phyloP scores from a whole-genome alignment of 2,888 invertebrate genomes.

The Pterostichus niger region DNA sequence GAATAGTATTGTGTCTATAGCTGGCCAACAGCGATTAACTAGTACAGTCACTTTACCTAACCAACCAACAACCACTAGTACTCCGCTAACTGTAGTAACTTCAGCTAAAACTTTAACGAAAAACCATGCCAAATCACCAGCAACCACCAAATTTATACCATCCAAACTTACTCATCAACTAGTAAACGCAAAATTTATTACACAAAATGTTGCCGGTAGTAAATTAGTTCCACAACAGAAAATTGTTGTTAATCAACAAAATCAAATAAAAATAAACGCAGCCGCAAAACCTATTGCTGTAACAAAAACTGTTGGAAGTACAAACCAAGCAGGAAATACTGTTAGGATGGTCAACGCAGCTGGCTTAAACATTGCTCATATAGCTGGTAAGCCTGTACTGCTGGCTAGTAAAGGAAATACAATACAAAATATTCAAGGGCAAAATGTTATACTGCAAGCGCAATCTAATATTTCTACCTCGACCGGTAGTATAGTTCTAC shows the following conservation, averaged over 20 bases:
- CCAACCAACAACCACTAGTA: conserved; percentile 71
- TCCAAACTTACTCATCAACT: conserved; percentile 76
- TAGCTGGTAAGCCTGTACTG: conserved; percentile 80
- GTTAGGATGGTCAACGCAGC: conserved; percentile 79
- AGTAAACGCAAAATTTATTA: conserved; percentile 77
- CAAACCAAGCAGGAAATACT: conserved; percentile 71
- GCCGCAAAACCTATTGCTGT: conserved; percentile 72
- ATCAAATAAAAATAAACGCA: conserved; percentile 72
- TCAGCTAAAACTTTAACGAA: conserved; percentile 70
- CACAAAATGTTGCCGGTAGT: conserved; percentile 73
- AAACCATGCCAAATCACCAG: conserved; percentile 70
- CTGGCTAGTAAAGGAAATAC: conserved; percentile 77
- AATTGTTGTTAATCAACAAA: conserved; percentile 72
- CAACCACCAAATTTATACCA: conserved; percentile 72
- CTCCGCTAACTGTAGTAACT: conserved; percentile 69
- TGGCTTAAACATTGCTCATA: conserved; percentile 78
- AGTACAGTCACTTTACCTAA: conserved; percentile 74
- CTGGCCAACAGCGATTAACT: conserved; percentile 70
- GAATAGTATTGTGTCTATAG: conserved; percentile 77
- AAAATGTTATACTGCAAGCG: conserved; percentile 77
- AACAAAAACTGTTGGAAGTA: conserved; percentile 69
- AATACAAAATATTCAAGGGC: conserved; percentile 75
- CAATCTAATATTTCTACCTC: conserved; percentile 71
- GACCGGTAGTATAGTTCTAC: conserved; percentile 67
- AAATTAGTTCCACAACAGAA: conserved; percentile 72